These are phyloP conservation scores for Agonopterix alstromeriana DNA, from an alignment of 2,888 invertebrate species.

Conservation along the genomic window DNA sequence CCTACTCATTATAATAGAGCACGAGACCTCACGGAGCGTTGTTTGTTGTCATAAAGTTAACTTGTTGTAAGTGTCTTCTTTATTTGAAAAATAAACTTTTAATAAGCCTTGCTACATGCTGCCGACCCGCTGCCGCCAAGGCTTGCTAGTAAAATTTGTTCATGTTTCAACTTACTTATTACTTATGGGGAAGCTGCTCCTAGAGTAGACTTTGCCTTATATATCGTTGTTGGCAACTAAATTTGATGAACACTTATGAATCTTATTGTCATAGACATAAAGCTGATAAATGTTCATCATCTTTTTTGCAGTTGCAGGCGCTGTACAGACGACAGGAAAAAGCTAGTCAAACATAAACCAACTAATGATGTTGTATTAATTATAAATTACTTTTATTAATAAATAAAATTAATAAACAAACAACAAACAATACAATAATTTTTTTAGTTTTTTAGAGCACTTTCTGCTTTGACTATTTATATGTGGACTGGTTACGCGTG, in stretches of 20 bases:
- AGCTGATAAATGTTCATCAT: too few relatives aligned
- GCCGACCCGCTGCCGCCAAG: neutral
- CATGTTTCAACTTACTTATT: conserved; percentile 8
- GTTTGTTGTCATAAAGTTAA: conserved; percentile 42
- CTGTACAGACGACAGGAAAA: too few relatives aligned
- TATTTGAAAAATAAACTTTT: conserved; percentile 43
- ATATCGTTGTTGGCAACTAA: too few relatives aligned
- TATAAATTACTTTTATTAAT: too few relatives aligned
- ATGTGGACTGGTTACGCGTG: too few relatives aligned
- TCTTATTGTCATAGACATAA: neutral
- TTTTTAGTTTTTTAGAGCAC: too few relatives aligned
- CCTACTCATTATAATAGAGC: conserved; percentile 23
- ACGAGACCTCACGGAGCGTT: conserved; percentile 17
- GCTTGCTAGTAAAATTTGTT: conserved; percentile 4
- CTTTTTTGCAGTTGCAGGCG: too few relatives aligned
- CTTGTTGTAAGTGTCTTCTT: conserved; percentile 27
- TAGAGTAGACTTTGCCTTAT: neutral
- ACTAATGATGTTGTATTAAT: too few relatives aligned
- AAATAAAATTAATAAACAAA: too few relatives aligned
- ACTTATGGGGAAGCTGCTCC: neutral
- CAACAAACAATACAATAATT: too few relatives aligned
- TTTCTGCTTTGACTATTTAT: too few relatives aligned
- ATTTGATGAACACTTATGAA: neutral
- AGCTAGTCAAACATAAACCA: too few relatives aligned
- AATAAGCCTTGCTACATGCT: conserved; percentile 23